A percentile compares a stretch with the other conserved stretches of the same genome.
Conservation (phyloP, 2,113 vertebrate genomes). For the Percopsis transmontana region DNA sequence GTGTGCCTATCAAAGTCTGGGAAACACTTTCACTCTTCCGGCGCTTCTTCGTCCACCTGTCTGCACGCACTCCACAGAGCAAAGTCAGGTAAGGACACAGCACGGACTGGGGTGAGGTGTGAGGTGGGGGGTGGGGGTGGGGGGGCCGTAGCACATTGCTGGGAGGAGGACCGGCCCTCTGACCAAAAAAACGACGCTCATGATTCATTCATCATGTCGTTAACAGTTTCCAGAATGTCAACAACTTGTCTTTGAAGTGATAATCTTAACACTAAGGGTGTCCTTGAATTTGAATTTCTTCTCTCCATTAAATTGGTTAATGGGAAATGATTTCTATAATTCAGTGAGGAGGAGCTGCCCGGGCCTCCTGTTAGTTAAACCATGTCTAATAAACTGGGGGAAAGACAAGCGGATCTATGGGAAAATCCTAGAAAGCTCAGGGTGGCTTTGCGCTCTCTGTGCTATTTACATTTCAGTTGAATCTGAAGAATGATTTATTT, state of each 20-base stretch:
- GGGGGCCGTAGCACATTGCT: slow-evolving; percentile 40
- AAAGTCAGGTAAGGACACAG: slow-evolving; percentile 51
- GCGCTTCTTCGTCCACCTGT: slow-evolving; percentile 36
- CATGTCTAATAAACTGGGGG: slow-evolving; percentile 65
- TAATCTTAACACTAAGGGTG: slow-evolving; percentile 78
- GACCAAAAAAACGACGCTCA: slow-evolving; percentile 65
- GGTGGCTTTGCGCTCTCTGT: slow-evolving; percentile 35
- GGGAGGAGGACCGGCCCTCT: slow-evolving; percentile 51
- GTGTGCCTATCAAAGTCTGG: slow-evolving; percentile 41
- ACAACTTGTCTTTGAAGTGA: slow-evolving; percentile 80
- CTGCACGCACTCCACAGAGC: slow-evolving; percentile 17
- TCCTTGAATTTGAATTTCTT: slow-evolving; percentile 76
- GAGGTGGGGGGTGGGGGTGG: slow-evolving; percentile 1
- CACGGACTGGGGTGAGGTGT: background rate
- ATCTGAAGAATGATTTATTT: background rate
- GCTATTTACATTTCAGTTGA: slow-evolving; percentile 16
- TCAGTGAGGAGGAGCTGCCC: slow-evolving; percentile 70
- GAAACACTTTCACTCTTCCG: slow-evolving; percentile 24
- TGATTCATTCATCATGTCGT: slow-evolving; percentile 75
- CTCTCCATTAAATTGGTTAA: slow-evolving; percentile 76
- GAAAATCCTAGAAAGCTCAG: slow-evolving; percentile 34
- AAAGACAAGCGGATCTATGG: slow-evolving; percentile 38
- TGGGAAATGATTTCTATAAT: slow-evolving; percentile 75
- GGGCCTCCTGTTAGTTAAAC: slow-evolving; percentile 71
- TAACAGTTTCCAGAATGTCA: slow-evolving; percentile 73